Conservation (phyloP, 2,113 vertebrate species). For the Ctenomys sociabilis region DNA sequence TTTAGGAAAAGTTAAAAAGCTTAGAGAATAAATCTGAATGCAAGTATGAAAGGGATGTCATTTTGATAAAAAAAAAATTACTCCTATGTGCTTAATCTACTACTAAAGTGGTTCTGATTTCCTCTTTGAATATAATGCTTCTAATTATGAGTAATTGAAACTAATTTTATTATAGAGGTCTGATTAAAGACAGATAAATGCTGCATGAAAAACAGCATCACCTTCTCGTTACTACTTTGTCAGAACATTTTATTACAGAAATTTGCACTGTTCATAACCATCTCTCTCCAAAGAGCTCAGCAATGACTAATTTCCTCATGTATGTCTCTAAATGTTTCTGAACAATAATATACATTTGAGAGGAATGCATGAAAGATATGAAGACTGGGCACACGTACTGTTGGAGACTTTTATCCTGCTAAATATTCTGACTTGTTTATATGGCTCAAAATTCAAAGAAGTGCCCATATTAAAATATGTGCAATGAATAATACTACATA, state of each 20-base stretch:
- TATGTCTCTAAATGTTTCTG: conserved; percentile 13
- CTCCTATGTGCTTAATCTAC: conserved; percentile 48
- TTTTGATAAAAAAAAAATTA: conserved; percentile 68
- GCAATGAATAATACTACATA: background rate
- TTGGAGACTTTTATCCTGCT: background rate
- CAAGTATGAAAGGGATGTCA: conserved; percentile 47
- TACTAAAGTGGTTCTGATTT: conserved; percentile 57
- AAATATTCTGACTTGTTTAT: background rate
- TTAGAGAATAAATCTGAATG: conserved; percentile 73
- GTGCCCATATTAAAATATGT: background rate
- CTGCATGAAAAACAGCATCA: conserved; percentile 69
- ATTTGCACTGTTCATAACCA: conserved; percentile 63
- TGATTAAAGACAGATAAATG: conserved; percentile 78
- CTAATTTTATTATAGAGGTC: conserved; percentile 72
- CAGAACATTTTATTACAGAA: conserved; percentile 77
- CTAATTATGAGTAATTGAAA: conserved; percentile 79
- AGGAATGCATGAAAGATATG: background rate
- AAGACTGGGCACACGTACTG: background rate
- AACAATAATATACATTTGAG: background rate
- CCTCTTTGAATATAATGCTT: conserved; percentile 63
- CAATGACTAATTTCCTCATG: conserved; percentile 47
- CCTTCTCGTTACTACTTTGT: conserved; percentile 83
- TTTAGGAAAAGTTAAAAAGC: conserved; percentile 81
- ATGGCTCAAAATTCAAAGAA: background rate
- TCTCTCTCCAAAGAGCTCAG: conserved; percentile 44